phyloP scores from a whole-genome alignment of 2,797 vertebrate species.

The Thripadectes ignobilis region DNA sequence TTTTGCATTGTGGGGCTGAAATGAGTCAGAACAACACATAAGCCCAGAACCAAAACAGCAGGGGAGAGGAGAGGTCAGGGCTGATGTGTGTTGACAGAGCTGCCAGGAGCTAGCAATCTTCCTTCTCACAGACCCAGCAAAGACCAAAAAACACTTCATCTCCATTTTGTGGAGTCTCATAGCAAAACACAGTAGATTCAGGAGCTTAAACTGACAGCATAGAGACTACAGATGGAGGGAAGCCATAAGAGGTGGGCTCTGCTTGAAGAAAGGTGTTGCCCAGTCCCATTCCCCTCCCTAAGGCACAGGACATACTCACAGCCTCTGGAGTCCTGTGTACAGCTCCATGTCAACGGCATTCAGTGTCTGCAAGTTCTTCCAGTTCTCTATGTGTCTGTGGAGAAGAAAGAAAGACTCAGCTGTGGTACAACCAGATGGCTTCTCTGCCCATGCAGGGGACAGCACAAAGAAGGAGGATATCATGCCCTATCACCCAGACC shows the following conservation, averaged over 20 bases:
- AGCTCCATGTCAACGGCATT: constrained; percentile 90
- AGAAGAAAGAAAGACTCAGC: constrained; percentile 48
- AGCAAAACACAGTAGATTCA: not conserved
- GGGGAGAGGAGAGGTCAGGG: constrained; percentile 8
- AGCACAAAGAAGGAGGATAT: not conserved
- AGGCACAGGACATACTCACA: constrained; percentile 82
- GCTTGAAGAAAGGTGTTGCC: not conserved
- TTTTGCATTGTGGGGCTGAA: not conserved
- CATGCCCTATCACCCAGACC: not conserved
- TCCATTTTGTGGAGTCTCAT: not conserved
- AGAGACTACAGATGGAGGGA: not conserved
- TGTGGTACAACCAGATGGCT: not conserved
- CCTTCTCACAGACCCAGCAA: not conserved
- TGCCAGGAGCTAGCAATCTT: constrained; percentile 15
- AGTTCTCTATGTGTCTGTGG: constrained; percentile 94
- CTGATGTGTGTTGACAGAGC: constrained; percentile 19
- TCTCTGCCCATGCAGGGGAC: not conserved
- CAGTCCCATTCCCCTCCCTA: not conserved
- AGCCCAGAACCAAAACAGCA: not conserved
- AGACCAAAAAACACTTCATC: not conserved
- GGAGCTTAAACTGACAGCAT: accelerated
- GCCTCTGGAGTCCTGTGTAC: constrained; percentile 90
- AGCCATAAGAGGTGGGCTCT: not conserved
- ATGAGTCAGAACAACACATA: constrained; percentile 19
- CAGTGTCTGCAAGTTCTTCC: constrained; percentile 87